Percentiles rank a stretch among this genome's conserved stretches.
These are phyloP conservation scores for Chymomyza fuscimana DNA, from an alignment of 2,888 invertebrate genomes.

Conservation along the genomic window DNA sequence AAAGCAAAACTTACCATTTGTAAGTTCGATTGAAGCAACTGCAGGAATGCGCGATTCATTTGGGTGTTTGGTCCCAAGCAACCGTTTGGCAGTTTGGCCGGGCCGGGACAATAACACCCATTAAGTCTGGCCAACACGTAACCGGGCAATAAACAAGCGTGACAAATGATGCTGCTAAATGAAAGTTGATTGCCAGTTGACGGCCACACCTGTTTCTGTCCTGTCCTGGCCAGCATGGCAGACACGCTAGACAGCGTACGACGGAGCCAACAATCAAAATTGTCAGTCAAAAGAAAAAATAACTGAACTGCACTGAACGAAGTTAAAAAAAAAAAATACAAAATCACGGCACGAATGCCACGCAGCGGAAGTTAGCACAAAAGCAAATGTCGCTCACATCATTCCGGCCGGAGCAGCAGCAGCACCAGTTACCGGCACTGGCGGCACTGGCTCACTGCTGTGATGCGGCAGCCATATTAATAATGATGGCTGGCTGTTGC, in stretches of 20 bases:
- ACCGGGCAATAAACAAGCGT: slow-evolving; percentile 75
- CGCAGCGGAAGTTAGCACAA: slow-evolving; percentile 61
- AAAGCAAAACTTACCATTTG: not conserved
- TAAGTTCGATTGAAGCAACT: not conserved
- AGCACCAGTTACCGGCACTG: slow-evolving; percentile 6
- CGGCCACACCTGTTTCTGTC: slow-evolving; percentile 60
- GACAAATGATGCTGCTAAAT: slow-evolving; percentile 80
- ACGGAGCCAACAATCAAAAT: slow-evolving; percentile 56
- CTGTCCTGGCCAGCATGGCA: not conserved
- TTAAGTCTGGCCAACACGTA: slow-evolving; percentile 67
- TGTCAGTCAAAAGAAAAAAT: slow-evolving; percentile 40
- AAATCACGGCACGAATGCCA: slow-evolving; percentile 56
- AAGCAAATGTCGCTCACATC: slow-evolving; percentile 46
- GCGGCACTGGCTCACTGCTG: slow-evolving; percentile 7
- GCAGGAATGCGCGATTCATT: not conserved
- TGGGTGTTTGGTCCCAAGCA: not conserved
- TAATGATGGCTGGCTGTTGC: slow-evolving; percentile 56
- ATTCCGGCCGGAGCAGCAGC: slow-evolving; percentile 1
- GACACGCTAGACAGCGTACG: slow-evolving; percentile 25
- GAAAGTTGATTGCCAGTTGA: slow-evolving; percentile 78
- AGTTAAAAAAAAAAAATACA: slow-evolving; percentile 7
- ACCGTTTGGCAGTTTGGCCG: not conserved
- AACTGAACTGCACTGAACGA: not conserved
- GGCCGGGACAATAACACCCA: slow-evolving; percentile 61
- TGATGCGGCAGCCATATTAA: slow-evolving; percentile 51